Evolutionary conservation across 30 jellyfish, hydroid and myxozoan genomes (phyloP), one percentile per base, ranked within the genome.

Genomic region (Catostylus mosaicus): DNA sequence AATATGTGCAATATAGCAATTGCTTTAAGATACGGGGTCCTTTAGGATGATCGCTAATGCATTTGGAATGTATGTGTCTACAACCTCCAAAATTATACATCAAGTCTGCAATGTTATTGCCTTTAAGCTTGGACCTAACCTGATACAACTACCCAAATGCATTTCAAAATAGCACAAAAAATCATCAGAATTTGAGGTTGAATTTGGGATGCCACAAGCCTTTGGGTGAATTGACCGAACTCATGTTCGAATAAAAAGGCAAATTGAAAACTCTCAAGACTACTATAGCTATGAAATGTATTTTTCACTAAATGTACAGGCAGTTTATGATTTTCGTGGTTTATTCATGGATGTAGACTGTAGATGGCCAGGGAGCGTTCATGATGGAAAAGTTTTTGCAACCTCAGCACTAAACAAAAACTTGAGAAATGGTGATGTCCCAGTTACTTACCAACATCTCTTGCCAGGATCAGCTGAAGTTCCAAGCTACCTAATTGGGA

Each of bases 211-310:
- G 85, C 81, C 75, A 3, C 88, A 82, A 82, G 88, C 88, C 34
- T 82, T 82, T 59, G 93, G 93, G 12, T 82, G 87, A 46, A 63
- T 75, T 40, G 96, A 86, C 63, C 92, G 96, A 10, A 86, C 96
- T 29, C 96, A 86, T 63, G 67, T 86, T 63, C 78, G 78, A 50
- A 76, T 75, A 40, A 66, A 37, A 37, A 35, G 88, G 32, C 96
- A 92, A 6, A 37, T 29, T 26, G 80, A 75, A 47, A 45, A 63
- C 74, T 51, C 92, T 14, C 96, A 76, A 37, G 96, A 64, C 71
- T 61, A 61, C 77, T 83, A n/a, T 35, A 30, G 81, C 65, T 83
- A 83, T 37, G 71, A 83, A 31, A 48, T 33, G 57, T 83, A 32
- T 71, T 85, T 46, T 54, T 68, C 87, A 18, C 60, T 83, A 18